Base-by-base conservation (phyloP, 2,888 invertebrate genomes). In the Drosophila limbata region DNA sequence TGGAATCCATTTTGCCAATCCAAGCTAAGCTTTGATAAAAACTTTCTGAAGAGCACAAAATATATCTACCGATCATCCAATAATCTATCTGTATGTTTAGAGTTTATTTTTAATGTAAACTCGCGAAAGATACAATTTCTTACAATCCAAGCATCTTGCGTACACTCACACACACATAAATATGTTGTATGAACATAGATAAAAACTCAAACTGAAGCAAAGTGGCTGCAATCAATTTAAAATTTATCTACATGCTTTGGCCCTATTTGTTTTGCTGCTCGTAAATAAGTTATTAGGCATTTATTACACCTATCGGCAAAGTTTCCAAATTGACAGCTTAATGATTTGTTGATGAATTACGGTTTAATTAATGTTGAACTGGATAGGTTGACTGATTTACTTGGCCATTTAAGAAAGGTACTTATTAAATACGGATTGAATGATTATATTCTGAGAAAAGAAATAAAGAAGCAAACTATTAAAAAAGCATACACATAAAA, bases 321-420 rank as follows among this genome's bases (percentile, higher is more conserved):
- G 66, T 69, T 51, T 59, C 56, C 56, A 69, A 84, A 79, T 72
- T 84, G 81, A 70, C 81, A 73, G 71, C 62, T 74, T 79, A 81
- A 77, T 77, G 84, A 79, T 81, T 77, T 84, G 77, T 74, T 84
- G 69, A 74, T 79, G 71, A 73, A 68, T 73, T 71, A 76, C 50
- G 61, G 53, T 63, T 71, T 73, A 84, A 81, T 81, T 81, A 72
- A 69, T 62, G 63, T n/a, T 42, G 15, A 21, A 50, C 33, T 15
- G 15, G 10, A 11, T n/a, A 13, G 35, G 21, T 31, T 31, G 17
- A 3, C 17, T 42, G 21, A 21, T 35, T 19, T 35, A 13, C 15
- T 31, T 42, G 40, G 19, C 21, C n/a, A 33, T n/a, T 44, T 35
- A 9, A 8, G 35, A 25, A 15, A 21, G n/a, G n/a, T n/a, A 33